Percentiles rank a stretch among this genome's conserved stretches.
Conservation (phyloP, 53 echinoderm and acorn worm species). For the Mesocentrotus franciscanus region DNA sequence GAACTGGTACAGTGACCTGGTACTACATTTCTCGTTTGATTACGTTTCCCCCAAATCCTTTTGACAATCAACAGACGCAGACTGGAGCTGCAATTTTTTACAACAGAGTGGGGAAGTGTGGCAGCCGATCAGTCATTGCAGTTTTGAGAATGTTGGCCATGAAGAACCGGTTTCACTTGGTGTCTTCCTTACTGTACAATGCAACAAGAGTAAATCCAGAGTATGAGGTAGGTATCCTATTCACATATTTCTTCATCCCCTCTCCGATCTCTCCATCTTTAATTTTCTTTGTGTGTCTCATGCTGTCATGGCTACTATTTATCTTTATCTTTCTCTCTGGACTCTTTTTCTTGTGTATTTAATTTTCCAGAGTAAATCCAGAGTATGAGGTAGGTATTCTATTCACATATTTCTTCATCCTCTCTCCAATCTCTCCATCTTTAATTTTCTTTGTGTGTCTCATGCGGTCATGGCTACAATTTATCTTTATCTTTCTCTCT, state of each 20-base stretch:
- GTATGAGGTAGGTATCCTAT: conserved; percentile 67
- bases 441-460: neutral
- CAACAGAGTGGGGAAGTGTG: conserved; percentile 93
- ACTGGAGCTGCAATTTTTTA: conserved; percentile 71
- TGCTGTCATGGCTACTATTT: no score
- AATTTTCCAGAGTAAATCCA: neutral
- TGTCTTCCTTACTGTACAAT: conserved; percentile 80
- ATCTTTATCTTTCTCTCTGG: no score
- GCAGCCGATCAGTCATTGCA: conserved; percentile 82
- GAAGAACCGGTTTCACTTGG: conserved; percentile 78
- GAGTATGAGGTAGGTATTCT: conserved; percentile 67
- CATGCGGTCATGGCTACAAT: no score
- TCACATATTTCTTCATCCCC: neutral
- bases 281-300: neutral
- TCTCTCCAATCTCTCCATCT: neutral
- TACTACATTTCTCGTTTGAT: no score
- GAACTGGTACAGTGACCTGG: no score
- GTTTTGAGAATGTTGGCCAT: conserved; percentile 73
- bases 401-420: neutral
- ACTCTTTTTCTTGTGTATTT: no score
- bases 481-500: no score
- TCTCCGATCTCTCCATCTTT: neutral
- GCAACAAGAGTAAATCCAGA: conserved; percentile 44
- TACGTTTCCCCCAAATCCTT: neutral
- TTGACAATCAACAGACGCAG: conserved; percentile 2